Conservation (phyloP, 2,797 vertebrate species). For the Orientallactaga sibirica region DNA sequence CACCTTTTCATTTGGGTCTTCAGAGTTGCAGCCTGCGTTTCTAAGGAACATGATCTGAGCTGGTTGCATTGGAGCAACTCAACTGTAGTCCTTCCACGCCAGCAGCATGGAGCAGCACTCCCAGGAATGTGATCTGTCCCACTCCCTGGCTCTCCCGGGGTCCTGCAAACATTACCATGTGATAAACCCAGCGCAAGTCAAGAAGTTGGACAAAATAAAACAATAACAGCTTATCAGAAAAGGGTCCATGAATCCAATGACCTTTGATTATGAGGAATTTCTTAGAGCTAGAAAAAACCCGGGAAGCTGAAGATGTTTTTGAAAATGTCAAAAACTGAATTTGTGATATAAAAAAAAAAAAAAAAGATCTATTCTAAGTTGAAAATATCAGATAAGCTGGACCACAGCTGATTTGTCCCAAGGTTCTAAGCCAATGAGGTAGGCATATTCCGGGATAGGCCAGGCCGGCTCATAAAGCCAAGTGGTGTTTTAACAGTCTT, state of each 20-base stretch:
- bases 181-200: neutral
- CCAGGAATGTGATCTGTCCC: accelerated
- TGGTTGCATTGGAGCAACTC: neutral
- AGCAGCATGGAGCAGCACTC: accelerated
- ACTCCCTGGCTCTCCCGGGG: accelerated
- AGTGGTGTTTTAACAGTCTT: accelerated
- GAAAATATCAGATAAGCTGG: neutral
- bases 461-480: too few species aligned
- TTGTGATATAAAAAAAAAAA: neutral
- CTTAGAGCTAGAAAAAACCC: neutral
- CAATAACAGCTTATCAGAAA: neutral
- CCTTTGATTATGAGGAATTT: neutral
- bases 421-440: neutral
- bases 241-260: neutral
- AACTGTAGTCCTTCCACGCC: neutral
- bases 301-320: neutral
- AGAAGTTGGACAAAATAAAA: neutral
- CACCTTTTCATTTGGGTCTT: conserved; percentile 32
- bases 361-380: neutral
- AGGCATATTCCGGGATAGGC: neutral
- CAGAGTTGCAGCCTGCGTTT: neutral
- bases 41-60: neutral
- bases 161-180: accelerated
- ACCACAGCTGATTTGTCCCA: neutral
- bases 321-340: neutral